Evolutionary conservation across 2,888 invertebrate genomes (phyloP).

Genomic region (Ichneumoninae sp.): DNA sequence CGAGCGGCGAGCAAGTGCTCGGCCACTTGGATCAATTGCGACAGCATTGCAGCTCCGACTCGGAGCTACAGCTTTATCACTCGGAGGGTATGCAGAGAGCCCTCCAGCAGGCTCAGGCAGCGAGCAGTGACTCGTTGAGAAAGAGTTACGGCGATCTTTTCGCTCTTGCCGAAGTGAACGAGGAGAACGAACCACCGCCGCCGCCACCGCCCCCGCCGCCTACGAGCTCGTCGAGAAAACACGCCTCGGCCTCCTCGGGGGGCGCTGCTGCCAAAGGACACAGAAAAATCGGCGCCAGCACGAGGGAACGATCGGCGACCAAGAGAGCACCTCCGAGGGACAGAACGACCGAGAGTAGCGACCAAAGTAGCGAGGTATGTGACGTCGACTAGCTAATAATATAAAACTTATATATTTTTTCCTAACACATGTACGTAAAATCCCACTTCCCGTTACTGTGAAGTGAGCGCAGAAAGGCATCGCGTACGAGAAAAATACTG

Average conservation of each 20-base stretch:
- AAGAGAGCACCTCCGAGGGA: slow-evolving; percentile 80
- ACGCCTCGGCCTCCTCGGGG: slow-evolving; percentile 75
- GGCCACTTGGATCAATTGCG: slow-evolving; percentile 97
- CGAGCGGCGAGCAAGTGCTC: slow-evolving; percentile 93
- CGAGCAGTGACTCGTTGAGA: slow-evolving; percentile 95
- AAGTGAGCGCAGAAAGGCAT: too few relatives aligned
- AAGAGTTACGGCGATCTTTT: slow-evolving; percentile 96
- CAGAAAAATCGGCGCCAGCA: slow-evolving; percentile 79
- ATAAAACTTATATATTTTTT: not conserved
- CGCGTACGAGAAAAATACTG: too few relatives aligned
- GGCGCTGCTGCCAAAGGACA: slow-evolving; percentile 74
- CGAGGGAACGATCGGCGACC: slow-evolving; percentile 79
- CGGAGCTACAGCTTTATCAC: slow-evolving; percentile 89
- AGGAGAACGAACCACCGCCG: slow-evolving; percentile 89
- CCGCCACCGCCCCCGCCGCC: slow-evolving; percentile 81
- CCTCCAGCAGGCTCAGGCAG: slow-evolving; percentile 93
- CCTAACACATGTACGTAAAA: too few relatives aligned
- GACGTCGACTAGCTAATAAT: slow-evolving; percentile 8
- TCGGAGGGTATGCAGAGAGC: slow-evolving; percentile 97
- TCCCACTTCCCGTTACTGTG: too few relatives aligned
- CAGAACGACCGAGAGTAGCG: slow-evolving; percentile 86
- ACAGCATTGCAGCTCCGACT: slow-evolving; percentile 87
- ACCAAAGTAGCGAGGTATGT: slow-evolving; percentile 92
- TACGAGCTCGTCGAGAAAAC: slow-evolving; percentile 85
- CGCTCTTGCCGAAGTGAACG: slow-evolving; percentile 91